phyloP scores from a whole-genome alignment of 2,113 vertebrate species.

The Pollimyrus isidori region DNA sequence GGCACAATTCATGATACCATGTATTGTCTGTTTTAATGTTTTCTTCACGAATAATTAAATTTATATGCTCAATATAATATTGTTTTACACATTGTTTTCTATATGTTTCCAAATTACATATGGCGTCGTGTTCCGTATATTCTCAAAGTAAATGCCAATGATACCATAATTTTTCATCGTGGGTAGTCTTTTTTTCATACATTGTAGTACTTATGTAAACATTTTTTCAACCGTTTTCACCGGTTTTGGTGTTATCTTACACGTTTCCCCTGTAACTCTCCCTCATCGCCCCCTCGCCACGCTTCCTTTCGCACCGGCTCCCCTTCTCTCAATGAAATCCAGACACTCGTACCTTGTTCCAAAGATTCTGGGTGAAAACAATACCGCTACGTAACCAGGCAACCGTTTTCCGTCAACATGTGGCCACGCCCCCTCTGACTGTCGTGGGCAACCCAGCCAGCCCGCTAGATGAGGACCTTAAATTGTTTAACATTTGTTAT shows the following conservation, averaged over 20 bases:
- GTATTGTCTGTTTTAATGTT: neutral
- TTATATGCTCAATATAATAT: neutral
- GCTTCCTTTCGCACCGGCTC: neutral
- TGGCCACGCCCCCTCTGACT: neutral
- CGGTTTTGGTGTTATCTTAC: neutral
- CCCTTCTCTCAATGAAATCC: conserved; percentile 16
- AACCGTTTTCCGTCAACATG: conserved; percentile 1
- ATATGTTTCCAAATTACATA: neutral
- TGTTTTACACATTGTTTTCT: neutral
- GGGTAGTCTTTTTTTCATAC: neutral
- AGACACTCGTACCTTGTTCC: conserved; percentile 2
- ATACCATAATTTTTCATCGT: neutral
- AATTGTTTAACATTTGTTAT: neutral
- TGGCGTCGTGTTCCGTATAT: neutral
- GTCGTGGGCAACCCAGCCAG: neutral
- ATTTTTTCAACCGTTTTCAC: neutral
- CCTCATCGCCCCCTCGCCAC: too few relatives aligned
- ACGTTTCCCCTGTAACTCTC: neutral
- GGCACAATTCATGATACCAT: neutral
- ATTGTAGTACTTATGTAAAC: neutral
- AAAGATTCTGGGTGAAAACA: conserved; percentile 14
- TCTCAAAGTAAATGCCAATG: neutral
- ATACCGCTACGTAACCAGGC: conserved; percentile 11
- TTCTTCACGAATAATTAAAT: neutral
- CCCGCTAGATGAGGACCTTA: neutral